Percentiles rank a stretch among this genome's conserved stretches.
Conservation (phyloP, 2,888 invertebrate genomes). For the Drosophila eohydei region DNA sequence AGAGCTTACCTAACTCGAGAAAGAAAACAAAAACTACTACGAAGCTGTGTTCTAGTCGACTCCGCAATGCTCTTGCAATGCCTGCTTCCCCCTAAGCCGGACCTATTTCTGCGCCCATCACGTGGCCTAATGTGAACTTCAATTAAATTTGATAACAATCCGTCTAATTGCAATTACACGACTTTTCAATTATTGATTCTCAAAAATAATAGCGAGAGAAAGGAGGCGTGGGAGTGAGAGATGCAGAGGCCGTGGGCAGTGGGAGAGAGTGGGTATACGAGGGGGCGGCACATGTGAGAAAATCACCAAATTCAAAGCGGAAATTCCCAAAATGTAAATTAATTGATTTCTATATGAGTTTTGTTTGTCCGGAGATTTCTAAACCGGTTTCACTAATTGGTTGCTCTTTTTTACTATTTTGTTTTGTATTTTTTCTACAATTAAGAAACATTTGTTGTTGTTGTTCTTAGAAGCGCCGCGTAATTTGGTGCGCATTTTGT, state of each 20-base stretch:
- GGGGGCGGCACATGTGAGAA: constrained; percentile 5
- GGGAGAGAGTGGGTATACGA: neutral
- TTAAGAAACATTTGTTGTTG: constrained; percentile 43
- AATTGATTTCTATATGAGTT: constrained; percentile 62
- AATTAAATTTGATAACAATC: constrained; percentile 28
- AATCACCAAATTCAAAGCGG: constrained; percentile 44
- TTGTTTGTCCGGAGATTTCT: constrained; percentile 45
- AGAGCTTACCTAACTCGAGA: neutral
- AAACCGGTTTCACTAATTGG: constrained; percentile 68
- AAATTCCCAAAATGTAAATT: constrained; percentile 78
- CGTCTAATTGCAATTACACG: constrained; percentile 66
- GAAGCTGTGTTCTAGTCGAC: neutral
- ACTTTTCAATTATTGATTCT: constrained; percentile 65
- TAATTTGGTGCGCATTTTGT: constrained; percentile 51
- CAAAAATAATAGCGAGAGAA: constrained; percentile 31
- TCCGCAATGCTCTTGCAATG: neutral
- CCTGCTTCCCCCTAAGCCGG: constrained; percentile 26
- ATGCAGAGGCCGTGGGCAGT: neutral
- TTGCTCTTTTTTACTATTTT: constrained; percentile 40
- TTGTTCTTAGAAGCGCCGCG: constrained; percentile 24
- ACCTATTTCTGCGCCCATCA: constrained; percentile 25
- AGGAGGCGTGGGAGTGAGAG: neutral
- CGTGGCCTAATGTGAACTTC: constrained; percentile 10
- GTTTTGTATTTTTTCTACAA: constrained; percentile 25
- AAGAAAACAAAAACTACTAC: neutral